These are phyloP conservation scores for Stomatorhinus ivindoensis DNA, from an alignment of 2,113 vertebrate species.

Conservation along the genomic window DNA sequence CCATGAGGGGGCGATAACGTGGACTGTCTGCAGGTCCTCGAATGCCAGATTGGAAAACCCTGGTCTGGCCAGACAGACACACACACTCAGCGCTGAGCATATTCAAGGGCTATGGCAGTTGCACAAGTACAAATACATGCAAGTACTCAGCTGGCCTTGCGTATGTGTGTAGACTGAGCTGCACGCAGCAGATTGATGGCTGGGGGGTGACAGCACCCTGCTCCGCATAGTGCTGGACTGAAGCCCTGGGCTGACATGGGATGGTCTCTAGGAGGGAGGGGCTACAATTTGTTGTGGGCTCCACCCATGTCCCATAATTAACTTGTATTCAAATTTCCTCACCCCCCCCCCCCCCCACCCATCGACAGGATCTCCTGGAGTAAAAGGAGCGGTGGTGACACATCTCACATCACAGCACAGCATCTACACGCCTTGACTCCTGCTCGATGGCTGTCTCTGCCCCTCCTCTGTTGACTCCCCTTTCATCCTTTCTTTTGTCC, in stretches of 20 bases:
- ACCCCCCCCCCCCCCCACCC: background rate
- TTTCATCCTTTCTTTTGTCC: background rate
- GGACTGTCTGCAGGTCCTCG: background rate
- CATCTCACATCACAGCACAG: slow-evolving; percentile 19
- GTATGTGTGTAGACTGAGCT: background rate
- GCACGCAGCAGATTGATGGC: background rate
- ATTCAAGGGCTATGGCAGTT: background rate
- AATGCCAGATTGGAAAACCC: background rate
- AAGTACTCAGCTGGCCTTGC: background rate
- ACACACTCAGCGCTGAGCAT: background rate
- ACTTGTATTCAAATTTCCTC: background rate
- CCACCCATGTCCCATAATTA: background rate
- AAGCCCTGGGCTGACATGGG: background rate
- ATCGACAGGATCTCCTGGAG: slow-evolving; percentile 59
- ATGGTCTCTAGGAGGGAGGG: background rate
- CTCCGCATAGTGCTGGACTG: background rate
- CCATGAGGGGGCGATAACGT: background rate
- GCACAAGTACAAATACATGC: background rate
- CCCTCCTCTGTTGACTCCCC: slow-evolving; percentile 22
- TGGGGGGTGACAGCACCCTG: background rate
- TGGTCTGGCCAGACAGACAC: background rate
- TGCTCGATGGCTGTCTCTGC: slow-evolving; percentile 10
- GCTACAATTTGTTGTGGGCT: background rate
- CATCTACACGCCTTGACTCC: background rate
- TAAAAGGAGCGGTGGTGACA: slow-evolving; percentile 41